Percentiles rank a stretch among this genome's conserved stretches.
Conservation (phyloP, 2,113 vertebrate genomes). For the Galemys pyrenaicus region DNA sequence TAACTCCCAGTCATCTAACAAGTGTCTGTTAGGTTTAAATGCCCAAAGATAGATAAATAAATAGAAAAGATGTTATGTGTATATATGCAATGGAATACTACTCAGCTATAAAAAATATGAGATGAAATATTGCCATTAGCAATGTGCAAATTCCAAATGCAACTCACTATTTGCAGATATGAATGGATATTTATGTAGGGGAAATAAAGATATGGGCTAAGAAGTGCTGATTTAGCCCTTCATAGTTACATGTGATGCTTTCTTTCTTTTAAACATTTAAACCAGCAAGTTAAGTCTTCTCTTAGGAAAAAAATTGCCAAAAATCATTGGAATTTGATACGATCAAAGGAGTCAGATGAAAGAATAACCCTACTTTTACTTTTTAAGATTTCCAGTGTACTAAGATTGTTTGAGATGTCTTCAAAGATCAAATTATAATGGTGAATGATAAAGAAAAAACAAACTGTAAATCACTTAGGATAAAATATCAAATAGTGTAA, state of each 20-base stretch:
- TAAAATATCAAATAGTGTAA: neutral
- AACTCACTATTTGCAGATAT: neutral
- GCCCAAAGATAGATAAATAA: no score
- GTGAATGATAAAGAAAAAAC: slow-evolving; percentile 20
- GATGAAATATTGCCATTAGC: no score
- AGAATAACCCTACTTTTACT: neutral
- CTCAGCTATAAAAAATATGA: no score
- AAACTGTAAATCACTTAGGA: neutral
- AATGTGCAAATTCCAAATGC: neutral
- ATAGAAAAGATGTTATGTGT: no score
- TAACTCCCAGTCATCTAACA: neutral
- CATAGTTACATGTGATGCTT: neutral
- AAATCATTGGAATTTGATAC: slow-evolving; percentile 1
- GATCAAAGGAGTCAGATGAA: neutral
- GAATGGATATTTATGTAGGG: neutral
- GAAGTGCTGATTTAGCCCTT: neutral
- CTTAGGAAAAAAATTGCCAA: neutral
- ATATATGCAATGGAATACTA: no score
- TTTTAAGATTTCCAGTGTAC: neutral
- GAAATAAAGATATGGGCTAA: neutral
- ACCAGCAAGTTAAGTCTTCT: slow-evolving; percentile 7
- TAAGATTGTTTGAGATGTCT: neutral
- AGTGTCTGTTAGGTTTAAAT: neutral
- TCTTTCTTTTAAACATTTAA: neutral
- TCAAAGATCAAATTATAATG: neutral